phyloP scores from a whole-genome alignment of 1,140 invertebrate species.

The Drosophila kepulauana region DNA sequence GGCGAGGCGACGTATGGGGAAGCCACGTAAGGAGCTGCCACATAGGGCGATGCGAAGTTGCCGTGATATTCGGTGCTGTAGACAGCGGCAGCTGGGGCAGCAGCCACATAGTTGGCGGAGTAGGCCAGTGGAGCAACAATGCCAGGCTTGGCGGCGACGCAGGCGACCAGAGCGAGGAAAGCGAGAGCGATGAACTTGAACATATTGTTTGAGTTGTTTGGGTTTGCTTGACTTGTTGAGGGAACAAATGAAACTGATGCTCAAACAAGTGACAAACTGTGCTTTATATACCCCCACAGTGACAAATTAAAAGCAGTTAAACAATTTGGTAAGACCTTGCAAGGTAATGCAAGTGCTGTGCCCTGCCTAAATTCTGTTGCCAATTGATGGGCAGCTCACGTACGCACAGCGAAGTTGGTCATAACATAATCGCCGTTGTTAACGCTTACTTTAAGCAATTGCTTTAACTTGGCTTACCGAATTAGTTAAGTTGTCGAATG shows the following conservation, averaged over 20 bases:
- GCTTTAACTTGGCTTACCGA: constrained; percentile 5
- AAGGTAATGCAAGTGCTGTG: constrained; percentile 28
- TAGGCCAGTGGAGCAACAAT: constrained; percentile 79
- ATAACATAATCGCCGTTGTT: constrained; percentile 22
- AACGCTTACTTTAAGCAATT: constrained; percentile 13
- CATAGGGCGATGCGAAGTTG: constrained; percentile 52
- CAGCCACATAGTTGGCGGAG: constrained; percentile 44
- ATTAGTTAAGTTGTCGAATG: constrained; percentile 1
- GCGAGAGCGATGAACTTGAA: constrained; percentile 76
- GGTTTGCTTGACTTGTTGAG: constrained; percentile 51
- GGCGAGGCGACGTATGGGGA: constrained; percentile 70
- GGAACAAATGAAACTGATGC: constrained; percentile 73
- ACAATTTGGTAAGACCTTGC: constrained; percentile 44
- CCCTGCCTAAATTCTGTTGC: constrained; percentile 38
- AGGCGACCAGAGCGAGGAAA: constrained; percentile 71
- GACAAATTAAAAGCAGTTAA: neutral
- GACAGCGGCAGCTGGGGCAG: constrained; percentile 50
- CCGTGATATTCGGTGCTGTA: constrained; percentile 55
- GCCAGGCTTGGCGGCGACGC: constrained; percentile 74
- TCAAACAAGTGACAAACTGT: constrained; percentile 22
- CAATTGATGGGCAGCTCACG: constrained; percentile 45
- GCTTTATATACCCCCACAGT: constrained; percentile 14
- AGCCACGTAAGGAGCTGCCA: constrained; percentile 65
- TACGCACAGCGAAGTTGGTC: constrained; percentile 41
- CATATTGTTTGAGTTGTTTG: constrained; percentile 56